Evolutionary conservation across 92 coral and sea anemone species (phyloP), one percentile per base, ranked within the genome.

Genomic region (Chrysogorgia sp.): DNA sequence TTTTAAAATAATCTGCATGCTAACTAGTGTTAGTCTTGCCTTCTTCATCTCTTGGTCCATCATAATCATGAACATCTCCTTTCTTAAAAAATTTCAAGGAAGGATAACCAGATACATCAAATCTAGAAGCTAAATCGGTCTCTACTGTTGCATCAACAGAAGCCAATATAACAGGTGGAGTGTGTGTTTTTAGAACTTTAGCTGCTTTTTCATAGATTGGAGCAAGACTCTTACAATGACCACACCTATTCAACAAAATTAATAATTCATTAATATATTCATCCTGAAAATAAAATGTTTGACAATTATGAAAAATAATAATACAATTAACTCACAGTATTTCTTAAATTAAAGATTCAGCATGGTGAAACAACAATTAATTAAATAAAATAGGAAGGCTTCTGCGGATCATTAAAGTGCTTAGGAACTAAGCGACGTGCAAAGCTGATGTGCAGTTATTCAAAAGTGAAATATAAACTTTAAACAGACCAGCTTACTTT

Each of bases 161-260:
- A 59, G 96, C 98, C 63, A 94, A 80, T 13, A 88, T 68, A 5
- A 94, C 97, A 66, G 98, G 98, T 21, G 94, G 98, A n/a, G 83
- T 83, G 53, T 62, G 87, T 31, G 57, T 63, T 75, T 94, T 94
- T 87, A 94, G 84, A 53, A 67, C 87, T 74, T 89, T 87, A 3
- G 98, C 98, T 58, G 98, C 98, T 81, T 92, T 92, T 41, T 91
- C 94, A 81, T 94, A 94, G 55, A 88, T 91, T 15, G 98, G 98
- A 20, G 97, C 98, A 50, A 94, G 82, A 0, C 81, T 20, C 75
- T 94, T 91, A 58, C 98, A 94, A 77, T 94, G 98, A 6, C 98
- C 98, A 89, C 98, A 94, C 98, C 98, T 94, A 25, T 10, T 34
- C n/a, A 59, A 77, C 8, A 48, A 58, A n/a, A n/a, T n/a, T n/a